Evolutionary conservation across 1,140 invertebrate species (phyloP), one percentile per base, ranked within the genome.

Genomic region (Calliopsis andreniformis): DNA sequence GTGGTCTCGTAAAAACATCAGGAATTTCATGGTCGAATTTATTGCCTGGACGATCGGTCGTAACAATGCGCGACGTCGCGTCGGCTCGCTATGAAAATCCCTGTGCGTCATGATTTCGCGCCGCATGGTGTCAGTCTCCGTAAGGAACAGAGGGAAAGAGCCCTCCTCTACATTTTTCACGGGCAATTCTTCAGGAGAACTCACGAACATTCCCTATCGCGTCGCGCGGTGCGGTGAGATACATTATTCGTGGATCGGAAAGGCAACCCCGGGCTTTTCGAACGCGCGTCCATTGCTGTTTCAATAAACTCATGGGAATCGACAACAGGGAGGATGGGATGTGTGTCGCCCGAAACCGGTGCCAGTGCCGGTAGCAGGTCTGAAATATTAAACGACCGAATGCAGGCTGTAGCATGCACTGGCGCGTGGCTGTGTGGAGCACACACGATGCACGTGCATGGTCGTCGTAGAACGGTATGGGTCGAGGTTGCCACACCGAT

Each of bases 331-430:
- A 70, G 82, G 59, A 85, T 68, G 59, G 76, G 45, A 67, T 71
- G 67, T 39, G 71, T 76, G 83, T 82, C 75, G 83, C 84, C 43
- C 55, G 42, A 76, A 78, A 75, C 62, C 49, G 68, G 25, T 62
- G 67, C 45, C 58, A 28, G 53, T 75, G 28, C n/a, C 63, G 61
- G 81, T 71, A 78, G 83, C 80, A 69, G 66, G 51, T 47, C 76
- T 90, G 79, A 89, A 90, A 89, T 90, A 90, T 89, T 90, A 88
- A 90, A 87, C 87, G 80, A 61, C 78, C 69, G 77, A 64, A 61
- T 58, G 72, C 64, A 75, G 67, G n/a, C 43, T 66, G 53, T 59
- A 56, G 69, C 63, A 63, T 47, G 56, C 69, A 28, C 49, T 42
- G 56, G 39, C 45, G 56, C 39, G 30, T 63, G 23, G 16, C 66